Evolutionary conservation across 2,113 vertebrate species (phyloP).

Genomic region (Coptodon rendalli): DNA sequence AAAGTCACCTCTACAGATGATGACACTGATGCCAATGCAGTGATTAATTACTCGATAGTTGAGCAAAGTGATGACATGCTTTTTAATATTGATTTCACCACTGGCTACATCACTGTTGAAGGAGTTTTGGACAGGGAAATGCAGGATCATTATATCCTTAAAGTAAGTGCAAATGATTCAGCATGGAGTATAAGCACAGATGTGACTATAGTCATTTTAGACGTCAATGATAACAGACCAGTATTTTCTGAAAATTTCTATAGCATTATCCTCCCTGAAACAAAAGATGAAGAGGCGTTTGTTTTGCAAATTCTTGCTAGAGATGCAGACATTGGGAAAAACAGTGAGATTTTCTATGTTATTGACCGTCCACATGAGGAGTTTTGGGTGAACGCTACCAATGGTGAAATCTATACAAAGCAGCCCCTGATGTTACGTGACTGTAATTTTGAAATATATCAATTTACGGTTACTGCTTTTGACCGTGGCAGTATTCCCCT

Average conservation of each 20-base stretch:
- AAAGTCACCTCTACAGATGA: slow-evolving; percentile 61
- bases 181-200: slow-evolving; percentile 72
- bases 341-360: slow-evolving; percentile 63
- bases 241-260: slow-evolving; percentile 58
- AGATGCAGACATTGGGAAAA: slow-evolving; percentile 62
- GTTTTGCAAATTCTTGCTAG: slow-evolving; percentile 59
- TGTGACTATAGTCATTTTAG: slow-evolving; percentile 60
- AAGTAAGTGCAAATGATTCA: slow-evolving; percentile 72
- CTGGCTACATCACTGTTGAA: slow-evolving; percentile 53
- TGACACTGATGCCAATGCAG: slow-evolving; percentile 61
- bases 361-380: slow-evolving; percentile 61
- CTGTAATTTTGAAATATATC: slow-evolving; percentile 34
- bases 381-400: slow-evolving; percentile 64
- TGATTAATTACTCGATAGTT: slow-evolving; percentile 55
- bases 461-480: slow-evolving; percentile 55
- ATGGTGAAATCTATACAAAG: slow-evolving; percentile 65
- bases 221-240: slow-evolving; percentile 72
- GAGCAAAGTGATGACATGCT: slow-evolving; percentile 37
- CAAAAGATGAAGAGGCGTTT: slow-evolving; percentile 42
- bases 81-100: slow-evolving; percentile 60
- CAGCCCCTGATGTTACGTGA: slow-evolving; percentile 37
- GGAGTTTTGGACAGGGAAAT: slow-evolving; percentile 65
- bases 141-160: slow-evolving; percentile 59
- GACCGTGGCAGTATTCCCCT: slow-evolving; percentile 59
- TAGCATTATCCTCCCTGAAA: slow-evolving; percentile 46